Evolutionary conservation across 2,113 vertebrate species (phyloP).

Genomic region (Tamias sibiricus): DNA sequence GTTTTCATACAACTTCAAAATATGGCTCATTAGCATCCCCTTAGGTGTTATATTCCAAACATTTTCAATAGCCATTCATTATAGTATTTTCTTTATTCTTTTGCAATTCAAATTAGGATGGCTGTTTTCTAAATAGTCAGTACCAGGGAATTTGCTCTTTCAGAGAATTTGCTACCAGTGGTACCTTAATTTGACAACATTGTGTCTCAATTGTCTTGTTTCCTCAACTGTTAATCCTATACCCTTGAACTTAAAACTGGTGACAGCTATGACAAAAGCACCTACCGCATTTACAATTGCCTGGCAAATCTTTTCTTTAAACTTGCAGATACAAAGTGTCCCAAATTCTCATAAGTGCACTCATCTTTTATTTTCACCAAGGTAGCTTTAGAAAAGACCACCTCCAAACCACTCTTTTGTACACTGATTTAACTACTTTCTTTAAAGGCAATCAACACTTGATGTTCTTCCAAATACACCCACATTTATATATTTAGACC

Average conservation of each 20-base stretch:
- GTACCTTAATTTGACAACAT: background rate
- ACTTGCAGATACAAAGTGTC: background rate
- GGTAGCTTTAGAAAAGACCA: background rate
- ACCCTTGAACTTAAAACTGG: background rate
- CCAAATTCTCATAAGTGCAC: background rate
- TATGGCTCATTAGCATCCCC: background rate
- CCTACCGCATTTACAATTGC: background rate
- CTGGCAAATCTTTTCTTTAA: background rate
- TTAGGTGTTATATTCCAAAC: background rate
- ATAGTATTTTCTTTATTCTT: background rate
- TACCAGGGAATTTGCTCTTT: conserved; percentile 6
- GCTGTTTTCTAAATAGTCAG: background rate
- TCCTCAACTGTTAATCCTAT: background rate
- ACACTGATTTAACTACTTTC: background rate
- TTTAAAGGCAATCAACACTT: background rate
- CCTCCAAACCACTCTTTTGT: background rate
- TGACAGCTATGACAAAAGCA: background rate
- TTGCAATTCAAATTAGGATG: background rate
- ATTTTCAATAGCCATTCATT: background rate
- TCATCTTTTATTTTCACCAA: background rate
- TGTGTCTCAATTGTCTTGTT: background rate
- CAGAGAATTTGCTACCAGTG: background rate
- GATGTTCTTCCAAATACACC: background rate
- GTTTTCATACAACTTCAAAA: conserved; percentile 1
- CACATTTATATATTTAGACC: background rate